A percentile compares a stretch with the other conserved stretches of the same genome.
These are phyloP conservation scores for Corydoras maculifer DNA, from an alignment of 2,113 vertebrate species.

Conservation along the genomic window DNA sequence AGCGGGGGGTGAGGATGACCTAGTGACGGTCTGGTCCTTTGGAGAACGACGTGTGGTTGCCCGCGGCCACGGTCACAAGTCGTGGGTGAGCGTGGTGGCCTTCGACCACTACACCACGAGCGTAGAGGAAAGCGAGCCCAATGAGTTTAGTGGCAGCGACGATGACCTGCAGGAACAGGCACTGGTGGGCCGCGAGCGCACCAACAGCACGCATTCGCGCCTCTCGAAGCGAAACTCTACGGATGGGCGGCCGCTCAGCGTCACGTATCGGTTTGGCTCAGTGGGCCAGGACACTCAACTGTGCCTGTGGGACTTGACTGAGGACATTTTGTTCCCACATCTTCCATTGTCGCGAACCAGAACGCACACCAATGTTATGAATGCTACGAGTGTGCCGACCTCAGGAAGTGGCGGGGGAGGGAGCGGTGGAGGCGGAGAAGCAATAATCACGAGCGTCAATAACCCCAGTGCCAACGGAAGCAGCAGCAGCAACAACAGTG, in stretches of 20 bases:
- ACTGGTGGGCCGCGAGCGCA: slow-evolving; percentile 82
- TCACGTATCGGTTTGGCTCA: slow-evolving; percentile 94
- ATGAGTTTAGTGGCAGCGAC: slow-evolving; percentile 94
- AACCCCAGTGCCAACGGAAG: slow-evolving; percentile 64
- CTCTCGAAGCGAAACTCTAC: slow-evolving; percentile 97
- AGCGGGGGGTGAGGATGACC: slow-evolving; percentile 92
- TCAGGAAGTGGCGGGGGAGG: slow-evolving; percentile 54
- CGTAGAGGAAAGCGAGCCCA: slow-evolving; percentile 86
- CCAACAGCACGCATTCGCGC: slow-evolving; percentile 88
- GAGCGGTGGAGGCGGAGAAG: slow-evolving; percentile 7
- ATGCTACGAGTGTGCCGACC: slow-evolving; percentile 78
- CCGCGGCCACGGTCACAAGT: slow-evolving; percentile 92
- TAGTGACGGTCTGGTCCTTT: slow-evolving; percentile 98
- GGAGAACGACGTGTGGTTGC: slow-evolving; percentile 91
- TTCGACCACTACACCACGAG: slow-evolving; percentile 97
- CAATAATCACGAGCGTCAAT: slow-evolving; percentile 7
- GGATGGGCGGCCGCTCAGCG: slow-evolving; percentile 89
- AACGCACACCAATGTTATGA: slow-evolving; percentile 98
- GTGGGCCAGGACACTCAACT: slow-evolving; percentile 97
- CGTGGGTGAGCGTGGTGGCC: slow-evolving; percentile 96
- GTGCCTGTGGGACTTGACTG: slow-evolving; percentile 97
- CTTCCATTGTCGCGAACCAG: slow-evolving; percentile 91
- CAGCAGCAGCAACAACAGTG: slow-evolving; percentile 60
- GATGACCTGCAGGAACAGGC: slow-evolving; percentile 94
- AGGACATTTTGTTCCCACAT: slow-evolving; percentile 97